phyloP scores from a whole-genome alignment of 2,888 invertebrate species.

The Hemistola chrysoprasaria region DNA sequence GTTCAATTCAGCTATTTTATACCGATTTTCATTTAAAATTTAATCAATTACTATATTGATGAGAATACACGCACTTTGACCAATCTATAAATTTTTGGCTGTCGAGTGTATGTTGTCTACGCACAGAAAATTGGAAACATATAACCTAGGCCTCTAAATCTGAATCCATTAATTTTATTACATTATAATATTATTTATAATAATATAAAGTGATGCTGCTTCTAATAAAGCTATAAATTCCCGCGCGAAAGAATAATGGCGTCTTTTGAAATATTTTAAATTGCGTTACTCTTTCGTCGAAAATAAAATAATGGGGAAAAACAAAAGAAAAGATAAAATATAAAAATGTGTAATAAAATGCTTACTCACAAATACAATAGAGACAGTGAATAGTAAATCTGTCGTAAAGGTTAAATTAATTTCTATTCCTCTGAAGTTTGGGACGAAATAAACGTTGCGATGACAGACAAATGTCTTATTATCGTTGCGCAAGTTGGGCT shows the following conservation, averaged over 20 bases:
- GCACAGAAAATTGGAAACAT: no score
- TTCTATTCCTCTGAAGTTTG: slow-evolving; percentile 50
- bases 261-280: slow-evolving; percentile 14
- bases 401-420: slow-evolving; percentile 56
- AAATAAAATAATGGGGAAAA: slow-evolving; percentile 27
- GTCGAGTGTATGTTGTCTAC: no score
- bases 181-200: slow-evolving; percentile 6
- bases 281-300: slow-evolving; percentile 19
- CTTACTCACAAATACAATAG: slow-evolving; percentile 59
- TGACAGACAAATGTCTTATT: slow-evolving; percentile 55
- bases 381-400: slow-evolving; percentile 55
- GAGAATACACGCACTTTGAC: no score
- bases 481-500: slow-evolving; percentile 47
- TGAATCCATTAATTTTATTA: slow-evolving; percentile 4
- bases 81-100: no score
- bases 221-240: slow-evolving; percentile 9
- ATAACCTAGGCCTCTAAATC: slow-evolving; percentile 1
- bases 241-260: slow-evolving; percentile 10
- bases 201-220: slow-evolving; percentile 10
- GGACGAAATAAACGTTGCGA: slow-evolving; percentile 48
- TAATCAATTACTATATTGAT: no score
- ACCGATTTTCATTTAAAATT: neutral
- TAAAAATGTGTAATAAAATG: slow-evolving; percentile 40
- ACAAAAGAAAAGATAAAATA: slow-evolving; percentile 52
- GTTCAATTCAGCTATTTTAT: slow-evolving; percentile 11